Evolutionary conservation across 1,140 invertebrate species (phyloP), one percentile per base, ranked within the genome.

Genomic region (Bombus balteatus): DNA sequence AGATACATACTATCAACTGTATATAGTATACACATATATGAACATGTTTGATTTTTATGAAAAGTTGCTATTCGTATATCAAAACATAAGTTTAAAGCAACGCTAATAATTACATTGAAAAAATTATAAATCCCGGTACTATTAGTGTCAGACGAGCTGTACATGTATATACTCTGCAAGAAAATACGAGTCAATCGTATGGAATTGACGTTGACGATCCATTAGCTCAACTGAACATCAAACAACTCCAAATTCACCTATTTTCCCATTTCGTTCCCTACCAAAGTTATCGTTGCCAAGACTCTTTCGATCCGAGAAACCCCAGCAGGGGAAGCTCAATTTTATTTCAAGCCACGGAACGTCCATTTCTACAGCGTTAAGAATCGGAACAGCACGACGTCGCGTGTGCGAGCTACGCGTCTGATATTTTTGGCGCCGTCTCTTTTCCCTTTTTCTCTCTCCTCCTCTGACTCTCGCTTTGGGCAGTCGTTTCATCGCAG

Each of bases 361-460:
- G 28, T 18, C 73, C 39, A 34, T 68, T 68, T 68, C 32, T 34
- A 25, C 32, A 34, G 32, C 66, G 66, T 32, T 22, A 68, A 22
- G 77, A 89, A 89, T 87, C 85, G 65, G 81, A 87, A 66, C 87
- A 65, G 79, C 87, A 43, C 18, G 25, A 13, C 32, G 75, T 68
- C 41, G 43, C 28, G 18, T 57, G 71, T 39, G 71, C 75, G 53
- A 78, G 62, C 81, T 68, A 37, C 37, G 68, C 73, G 80, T 91
- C 37, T 68, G 88, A 75, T 92, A 91, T 91, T 91, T 92, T 88
- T 89, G 85, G 87, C 86, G 43, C 59, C 76, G 68, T 73, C 43
- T 37, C 37, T 43, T 85, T 70, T 85, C 84, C 65, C 32, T 87
- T 71, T 68, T 47, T 59, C 25, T 32, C 75, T 47, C 59, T 53